A percentile compares a stretch with the other conserved stretches of the same genome.
Conservation (phyloP, 2,113 vertebrate genomes). For the Misgurnus anguillicaudatus region DNA sequence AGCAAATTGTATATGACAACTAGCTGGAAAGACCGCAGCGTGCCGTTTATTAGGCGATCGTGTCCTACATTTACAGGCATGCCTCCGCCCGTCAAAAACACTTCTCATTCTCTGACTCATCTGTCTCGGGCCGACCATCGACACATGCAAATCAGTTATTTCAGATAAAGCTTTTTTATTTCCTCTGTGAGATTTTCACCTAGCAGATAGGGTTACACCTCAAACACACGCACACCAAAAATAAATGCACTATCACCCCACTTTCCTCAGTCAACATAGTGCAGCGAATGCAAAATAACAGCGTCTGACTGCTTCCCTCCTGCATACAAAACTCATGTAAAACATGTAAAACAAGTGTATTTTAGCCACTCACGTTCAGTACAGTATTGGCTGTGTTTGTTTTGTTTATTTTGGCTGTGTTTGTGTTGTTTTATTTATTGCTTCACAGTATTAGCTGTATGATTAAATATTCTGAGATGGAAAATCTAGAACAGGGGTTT, state of each 20-base stretch:
- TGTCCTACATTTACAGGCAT: conserved; percentile 45
- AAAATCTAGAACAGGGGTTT: not conserved
- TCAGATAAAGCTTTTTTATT: conserved; percentile 13
- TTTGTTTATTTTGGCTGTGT: not conserved
- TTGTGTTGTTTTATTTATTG: not conserved
- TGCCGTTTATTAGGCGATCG: conserved; percentile 46
- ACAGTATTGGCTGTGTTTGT: not conserved
- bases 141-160: conserved; percentile 37
- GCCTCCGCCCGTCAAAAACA: conserved; percentile 47
- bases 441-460: not conserved
- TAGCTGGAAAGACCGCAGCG: conserved; percentile 32
- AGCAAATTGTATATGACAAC: conserved; percentile 41
- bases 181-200: not conserved
- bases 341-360: not conserved
- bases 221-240: not conserved
- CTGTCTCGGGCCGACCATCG: conserved; percentile 19
- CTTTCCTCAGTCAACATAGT: conserved; percentile 38
- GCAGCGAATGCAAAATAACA: not conserved
- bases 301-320: conserved; percentile 32
- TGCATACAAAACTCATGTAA: conserved; percentile 36
- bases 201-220: not conserved
- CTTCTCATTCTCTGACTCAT: conserved; percentile 47
- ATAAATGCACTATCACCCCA: conserved; percentile 26
- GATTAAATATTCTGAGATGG: not conserved
- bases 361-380: not conserved